Evolutionary conservation across 2,113 vertebrate genomes (phyloP).

Genomic region (Rana temporaria): DNA sequence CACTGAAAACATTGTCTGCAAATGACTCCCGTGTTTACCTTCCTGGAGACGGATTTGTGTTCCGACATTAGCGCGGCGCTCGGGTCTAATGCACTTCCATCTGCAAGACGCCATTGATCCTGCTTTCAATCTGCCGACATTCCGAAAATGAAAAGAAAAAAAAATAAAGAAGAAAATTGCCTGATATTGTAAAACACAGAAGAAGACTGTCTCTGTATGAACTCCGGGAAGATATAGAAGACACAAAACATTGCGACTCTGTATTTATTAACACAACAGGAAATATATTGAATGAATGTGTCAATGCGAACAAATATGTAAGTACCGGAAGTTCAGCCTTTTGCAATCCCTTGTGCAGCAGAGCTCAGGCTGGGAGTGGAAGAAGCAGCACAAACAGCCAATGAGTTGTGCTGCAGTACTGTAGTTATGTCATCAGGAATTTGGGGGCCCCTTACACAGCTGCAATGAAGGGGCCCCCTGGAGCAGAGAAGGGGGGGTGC

Average conservation of each 20-base stretch:
- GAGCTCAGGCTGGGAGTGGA: too few relatives aligned
- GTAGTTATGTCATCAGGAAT: too few relatives aligned
- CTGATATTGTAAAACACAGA: conserved; percentile 44
- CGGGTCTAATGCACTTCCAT: conserved; percentile 55
- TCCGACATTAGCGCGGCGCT: conserved; percentile 60
- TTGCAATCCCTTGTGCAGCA: too few relatives aligned
- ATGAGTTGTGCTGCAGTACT: too few relatives aligned
- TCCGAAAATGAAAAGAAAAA: conserved; percentile 15
- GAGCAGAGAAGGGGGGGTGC: too few relatives aligned
- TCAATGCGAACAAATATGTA: too few relatives aligned
- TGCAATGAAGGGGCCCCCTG: too few relatives aligned
- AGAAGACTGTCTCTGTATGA: conserved; percentile 16
- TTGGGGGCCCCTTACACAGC: too few relatives aligned
- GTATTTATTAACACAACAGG: conserved; percentile 16
- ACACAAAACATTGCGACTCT: not conserved
- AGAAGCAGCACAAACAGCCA: too few relatives aligned
- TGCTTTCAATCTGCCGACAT: conserved; percentile 53
- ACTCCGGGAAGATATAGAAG: too few relatives aligned
- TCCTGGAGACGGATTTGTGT: conserved; percentile 60
- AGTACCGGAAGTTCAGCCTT: too few relatives aligned
- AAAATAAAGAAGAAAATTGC: not conserved
- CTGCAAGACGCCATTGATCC: conserved; percentile 49
- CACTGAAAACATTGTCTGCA: conserved; percentile 65
- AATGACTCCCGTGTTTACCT: conserved; percentile 60
- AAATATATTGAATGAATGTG: too few relatives aligned